Conservation (phyloP, 92 coral and sea anemone species). For the Porites rus region DNA sequence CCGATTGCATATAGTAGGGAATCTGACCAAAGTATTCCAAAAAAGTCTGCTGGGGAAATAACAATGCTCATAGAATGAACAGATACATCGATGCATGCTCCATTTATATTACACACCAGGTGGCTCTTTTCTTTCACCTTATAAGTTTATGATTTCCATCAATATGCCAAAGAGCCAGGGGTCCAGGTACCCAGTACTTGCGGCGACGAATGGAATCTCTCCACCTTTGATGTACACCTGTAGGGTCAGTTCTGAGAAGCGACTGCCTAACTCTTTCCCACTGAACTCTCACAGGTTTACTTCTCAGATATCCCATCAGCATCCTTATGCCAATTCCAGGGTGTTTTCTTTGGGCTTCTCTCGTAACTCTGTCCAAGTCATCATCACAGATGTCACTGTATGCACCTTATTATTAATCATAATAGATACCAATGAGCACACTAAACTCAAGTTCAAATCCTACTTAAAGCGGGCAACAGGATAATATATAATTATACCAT, state of each 20-base stretch:
- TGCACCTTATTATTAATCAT: slow-evolving; percentile 29
- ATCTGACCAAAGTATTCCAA: slow-evolving; percentile 13
- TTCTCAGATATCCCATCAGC: slow-evolving; percentile 42
- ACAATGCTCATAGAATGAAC: background rate
- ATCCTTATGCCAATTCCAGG: slow-evolving; percentile 50
- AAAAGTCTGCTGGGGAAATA: slow-evolving; percentile 1
- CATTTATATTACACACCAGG: slow-evolving; percentile 1
- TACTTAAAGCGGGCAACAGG: no score
- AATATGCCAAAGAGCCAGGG: slow-evolving; percentile 61
- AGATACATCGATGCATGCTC: slow-evolving; percentile 9
- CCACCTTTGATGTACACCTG: slow-evolving; percentile 61
- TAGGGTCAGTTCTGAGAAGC: slow-evolving; percentile 58
- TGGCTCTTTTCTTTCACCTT: slow-evolving; percentile 27
- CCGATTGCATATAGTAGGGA: slow-evolving; percentile 11
- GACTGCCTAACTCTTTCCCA: slow-evolving; percentile 63
- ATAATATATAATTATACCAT: no score
- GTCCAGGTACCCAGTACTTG: slow-evolving; percentile 52
- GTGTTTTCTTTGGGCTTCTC: slow-evolving; percentile 41
- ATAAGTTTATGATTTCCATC: slow-evolving; percentile 61
- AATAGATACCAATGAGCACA: background rate
- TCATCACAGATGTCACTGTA: slow-evolving; percentile 46
- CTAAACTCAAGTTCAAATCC: no score
- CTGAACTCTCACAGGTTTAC: slow-evolving; percentile 46
- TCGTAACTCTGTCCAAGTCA: slow-evolving; percentile 33
- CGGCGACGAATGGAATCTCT: slow-evolving; percentile 45